Evolutionary conservation across 35 echinoderm and acorn worm genomes (phyloP), one percentile per base, ranked within the genome.

Genomic region (Lytechinus variegatus): DNA sequence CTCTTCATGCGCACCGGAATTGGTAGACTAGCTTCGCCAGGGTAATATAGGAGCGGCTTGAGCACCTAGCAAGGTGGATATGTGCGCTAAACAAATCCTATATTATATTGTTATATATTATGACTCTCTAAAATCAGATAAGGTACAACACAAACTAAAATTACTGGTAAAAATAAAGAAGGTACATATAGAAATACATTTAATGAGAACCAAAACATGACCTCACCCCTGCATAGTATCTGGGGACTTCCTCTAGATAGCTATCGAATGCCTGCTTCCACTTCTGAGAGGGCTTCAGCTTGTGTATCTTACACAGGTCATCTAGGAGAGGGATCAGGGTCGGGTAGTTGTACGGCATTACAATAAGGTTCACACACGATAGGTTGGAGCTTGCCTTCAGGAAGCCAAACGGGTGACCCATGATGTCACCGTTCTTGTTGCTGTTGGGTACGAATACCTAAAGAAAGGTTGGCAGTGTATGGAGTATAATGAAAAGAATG

Each of bases 331-430:
- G 96, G 33, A 98, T 94, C 4, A 98, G 95, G 61, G 97, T 96
- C 14, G 98, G 98, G 95, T 99, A 97, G 88, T 99, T 99, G 91
- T 99, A 99, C 27, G 98, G 98, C 97, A 99, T 96, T 86, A 99
- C 95, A 51, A 97, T 96, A 44, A 99, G 96, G 91, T 99, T 99
- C 13, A 99, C 98, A 57, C 95, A 97, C 16, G 95, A 93, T n/a
- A 99, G 97, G 87, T 97, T 97, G 51, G 96, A 96, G 56, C 97
- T 97, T 52, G 98, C 98, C 91, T 99, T 99, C 10, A 99, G 95
- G 91, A 98, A 99, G 44, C 98, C 98, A 97, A 99, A 99, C 11
- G 98, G 97, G 86, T 98, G 95, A 21, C 98, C 98, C 8, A 97
- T 86, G 10, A 97, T 94, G 53, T 60, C 96, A 24, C 92, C 91